phyloP scores from a whole-genome alignment of 1,140 invertebrate genomes.

The Micrasema longulum region DNA sequence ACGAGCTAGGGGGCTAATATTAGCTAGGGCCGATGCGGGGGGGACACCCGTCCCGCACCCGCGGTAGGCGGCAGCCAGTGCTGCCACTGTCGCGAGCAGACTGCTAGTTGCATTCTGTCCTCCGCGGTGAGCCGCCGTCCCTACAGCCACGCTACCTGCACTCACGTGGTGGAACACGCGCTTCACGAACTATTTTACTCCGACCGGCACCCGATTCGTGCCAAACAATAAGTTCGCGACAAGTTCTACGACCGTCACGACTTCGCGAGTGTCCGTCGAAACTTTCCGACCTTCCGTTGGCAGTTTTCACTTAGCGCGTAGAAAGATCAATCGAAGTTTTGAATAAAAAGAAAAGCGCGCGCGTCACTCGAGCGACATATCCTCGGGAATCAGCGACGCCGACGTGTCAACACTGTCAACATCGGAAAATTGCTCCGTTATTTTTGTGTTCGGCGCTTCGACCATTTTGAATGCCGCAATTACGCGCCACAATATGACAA shows the following conservation, averaged over 20 bases:
- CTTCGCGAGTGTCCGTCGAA: too few relatives aligned
- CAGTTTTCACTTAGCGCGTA: too few relatives aligned
- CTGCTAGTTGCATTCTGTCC: conserved; percentile 34
- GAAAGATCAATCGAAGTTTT: too few relatives aligned
- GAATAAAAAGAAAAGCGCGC: background rate
- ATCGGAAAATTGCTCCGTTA: conserved; percentile 16
- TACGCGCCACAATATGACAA: conserved; percentile 27
- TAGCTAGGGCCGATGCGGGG: conserved; percentile 39
- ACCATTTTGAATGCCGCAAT: conserved; percentile 13
- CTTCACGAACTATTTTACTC: conserved; percentile 6
- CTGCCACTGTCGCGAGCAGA: background rate
- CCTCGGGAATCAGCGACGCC: conserved; percentile 25
- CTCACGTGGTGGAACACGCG: conserved; percentile 37
- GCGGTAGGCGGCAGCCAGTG: conserved; percentile 6
- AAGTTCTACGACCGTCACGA: too few relatives aligned
- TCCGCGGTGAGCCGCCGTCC: conserved; percentile 4
- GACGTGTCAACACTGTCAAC: too few relatives aligned
- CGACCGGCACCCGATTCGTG: background rate
- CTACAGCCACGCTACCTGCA: conserved; percentile 10
- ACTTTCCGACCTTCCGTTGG: too few relatives aligned
- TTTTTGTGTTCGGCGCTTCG: conserved; percentile 27
- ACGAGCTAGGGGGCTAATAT: conserved; percentile 50
- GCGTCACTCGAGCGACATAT: conserved; percentile 8
- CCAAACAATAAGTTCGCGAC: background rate
- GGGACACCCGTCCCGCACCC: background rate